Evolutionary conservation across 2,888 invertebrate species (phyloP).

Genomic region (Drosophila niveifrons): DNA sequence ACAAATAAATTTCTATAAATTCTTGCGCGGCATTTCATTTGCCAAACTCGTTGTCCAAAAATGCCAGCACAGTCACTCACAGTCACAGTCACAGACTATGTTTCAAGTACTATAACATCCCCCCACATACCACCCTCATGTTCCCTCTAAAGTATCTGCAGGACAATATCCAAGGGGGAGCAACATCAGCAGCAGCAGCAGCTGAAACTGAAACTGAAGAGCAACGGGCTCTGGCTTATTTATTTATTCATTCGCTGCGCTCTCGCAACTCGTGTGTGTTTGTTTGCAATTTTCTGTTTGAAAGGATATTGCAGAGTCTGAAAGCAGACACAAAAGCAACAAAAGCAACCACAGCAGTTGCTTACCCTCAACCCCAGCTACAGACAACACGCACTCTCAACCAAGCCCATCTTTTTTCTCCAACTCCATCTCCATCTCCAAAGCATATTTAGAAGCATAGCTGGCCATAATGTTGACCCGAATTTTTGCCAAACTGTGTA

Average conservation of each 20-base stretch:
- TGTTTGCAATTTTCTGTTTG: slow-evolving; percentile 77
- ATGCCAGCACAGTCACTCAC: slow-evolving; percentile 66
- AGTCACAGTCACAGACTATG: slow-evolving; percentile 45
- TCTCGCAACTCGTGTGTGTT: slow-evolving; percentile 48
- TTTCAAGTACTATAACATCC: slow-evolving; percentile 21
- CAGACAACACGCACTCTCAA: slow-evolving; percentile 61
- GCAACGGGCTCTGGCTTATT: slow-evolving; percentile 64
- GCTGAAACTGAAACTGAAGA: slow-evolving; percentile 1
- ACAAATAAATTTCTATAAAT: slow-evolving; percentile 81
- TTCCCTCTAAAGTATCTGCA: slow-evolving; percentile 4
- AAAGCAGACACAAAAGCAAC: slow-evolving; percentile 74
- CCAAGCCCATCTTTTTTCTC: neutral
- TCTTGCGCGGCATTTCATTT: slow-evolving; percentile 80
- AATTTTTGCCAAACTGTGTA: slow-evolving; percentile 76
- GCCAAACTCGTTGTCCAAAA: slow-evolving; percentile 67
- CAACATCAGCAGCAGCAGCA: slow-evolving; percentile 10
- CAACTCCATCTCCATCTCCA: slow-evolving; percentile 13
- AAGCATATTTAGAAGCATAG: slow-evolving; percentile 56
- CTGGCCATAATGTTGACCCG: slow-evolving; percentile 81
- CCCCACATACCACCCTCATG: neutral
- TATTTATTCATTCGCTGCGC: slow-evolving; percentile 78
- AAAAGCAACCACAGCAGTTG: slow-evolving; percentile 62
- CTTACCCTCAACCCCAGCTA: slow-evolving; percentile 26
- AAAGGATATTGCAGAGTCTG: slow-evolving; percentile 72
- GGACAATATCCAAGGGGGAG: slow-evolving; percentile 17